Evolutionary conservation across 1,140 invertebrate species (phyloP).

Genomic region (Drosophila kurseongensis): DNA sequence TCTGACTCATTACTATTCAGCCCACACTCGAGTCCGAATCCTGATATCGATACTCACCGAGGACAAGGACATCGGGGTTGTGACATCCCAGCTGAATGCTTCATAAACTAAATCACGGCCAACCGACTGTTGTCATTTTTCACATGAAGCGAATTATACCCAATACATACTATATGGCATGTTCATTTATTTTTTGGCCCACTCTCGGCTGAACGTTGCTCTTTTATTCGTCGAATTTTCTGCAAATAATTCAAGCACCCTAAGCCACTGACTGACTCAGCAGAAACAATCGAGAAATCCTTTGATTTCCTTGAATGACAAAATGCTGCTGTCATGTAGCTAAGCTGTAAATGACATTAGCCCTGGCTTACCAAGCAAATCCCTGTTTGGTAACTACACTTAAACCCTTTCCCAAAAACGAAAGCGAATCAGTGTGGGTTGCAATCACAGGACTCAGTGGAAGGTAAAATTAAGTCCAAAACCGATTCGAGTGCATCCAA

Average conservation of each 20-base stretch:
- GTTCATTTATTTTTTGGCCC: constrained; percentile 29
- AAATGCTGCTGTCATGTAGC: constrained; percentile 68
- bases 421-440: background rate
- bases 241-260: constrained; percentile 62
- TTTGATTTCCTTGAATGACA: constrained; percentile 52
- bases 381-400: constrained; percentile 25
- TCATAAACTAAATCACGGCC: constrained; percentile 69
- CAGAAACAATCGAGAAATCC: constrained; percentile 50
- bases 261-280: constrained; percentile 67
- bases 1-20: constrained; percentile 74
- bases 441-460: constrained; percentile 18
- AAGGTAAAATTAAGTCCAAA: constrained; percentile 53
- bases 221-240: constrained; percentile 35
- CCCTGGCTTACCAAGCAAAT: constrained; percentile 26
- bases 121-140: constrained; percentile 71
- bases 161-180: constrained; percentile 5
- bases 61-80: constrained; percentile 16
- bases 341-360: constrained; percentile 70
- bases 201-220: constrained; percentile 9
- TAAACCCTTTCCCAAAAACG: constrained; percentile 13
- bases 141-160: constrained; percentile 41
- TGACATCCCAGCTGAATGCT: constrained; percentile 22
- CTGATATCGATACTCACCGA: constrained; percentile 22
- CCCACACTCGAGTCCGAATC: constrained; percentile 46
- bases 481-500: constrained; percentile 24